A percentile compares a stretch with the other conserved stretches of the same genome.
Evolutionary conservation across 2,888 invertebrate species (phyloP).

Genomic region (Parnassius mnemosyne): DNA sequence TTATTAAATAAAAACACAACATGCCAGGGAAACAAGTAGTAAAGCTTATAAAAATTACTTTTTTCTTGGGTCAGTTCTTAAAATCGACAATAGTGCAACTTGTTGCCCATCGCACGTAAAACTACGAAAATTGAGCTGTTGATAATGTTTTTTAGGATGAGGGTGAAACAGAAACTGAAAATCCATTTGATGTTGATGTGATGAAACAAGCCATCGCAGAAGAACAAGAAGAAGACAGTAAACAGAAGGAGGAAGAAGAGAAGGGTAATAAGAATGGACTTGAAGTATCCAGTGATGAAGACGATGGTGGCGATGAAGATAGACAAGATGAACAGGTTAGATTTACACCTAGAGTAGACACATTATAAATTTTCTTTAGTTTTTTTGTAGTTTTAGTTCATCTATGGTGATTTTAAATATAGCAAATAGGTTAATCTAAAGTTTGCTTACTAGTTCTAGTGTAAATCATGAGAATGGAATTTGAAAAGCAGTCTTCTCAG

Average conservation of each 20-base stretch:
- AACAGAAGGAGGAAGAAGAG: constrained; percentile 56
- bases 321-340: constrained; percentile 41
- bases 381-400: not conserved
- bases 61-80: too few relatives aligned
- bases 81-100: too few relatives aligned
- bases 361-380: too few relatives aligned
- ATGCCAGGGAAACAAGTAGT: too few relatives aligned
- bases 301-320: constrained; percentile 52
- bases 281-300: constrained; percentile 73
- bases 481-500: too few relatives aligned
- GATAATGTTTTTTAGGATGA: constrained; percentile 48
- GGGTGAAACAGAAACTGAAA: constrained; percentile 83
- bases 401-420: constrained; percentile 4
- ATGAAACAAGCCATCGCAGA: constrained; percentile 82
- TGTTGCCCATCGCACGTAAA: too few relatives aligned
- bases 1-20: too few relatives aligned
- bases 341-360: constrained; percentile 15
- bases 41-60: too few relatives aligned
- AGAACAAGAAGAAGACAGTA: constrained; percentile 61
- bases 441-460: too few relatives aligned
- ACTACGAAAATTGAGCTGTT: too few relatives aligned
- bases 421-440: too few relatives aligned
- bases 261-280: constrained; percentile 65
- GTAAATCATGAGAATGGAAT: too few relatives aligned
- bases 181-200: constrained; percentile 92